Percentiles rank a stretch among this genome's conserved stretches.
These are phyloP conservation scores for Sminthurides aquaticus DNA, from an alignment of 2,888 invertebrate species.

Conservation along the genomic window DNA sequence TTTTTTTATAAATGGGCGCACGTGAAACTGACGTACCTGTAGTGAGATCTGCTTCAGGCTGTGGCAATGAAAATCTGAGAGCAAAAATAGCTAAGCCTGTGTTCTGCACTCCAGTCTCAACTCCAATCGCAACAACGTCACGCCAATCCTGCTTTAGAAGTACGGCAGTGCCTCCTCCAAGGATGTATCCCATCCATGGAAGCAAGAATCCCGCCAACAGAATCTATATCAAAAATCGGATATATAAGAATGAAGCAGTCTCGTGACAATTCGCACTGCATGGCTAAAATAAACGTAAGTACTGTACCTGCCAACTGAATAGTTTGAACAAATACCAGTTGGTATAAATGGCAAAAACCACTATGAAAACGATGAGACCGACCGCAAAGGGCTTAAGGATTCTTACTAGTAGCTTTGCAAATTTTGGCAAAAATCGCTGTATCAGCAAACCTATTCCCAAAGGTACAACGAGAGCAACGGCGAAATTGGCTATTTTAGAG, in stretches of 20 bases:
- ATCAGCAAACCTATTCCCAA: conserved; percentile 60
- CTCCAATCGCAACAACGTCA: conserved; percentile 77
- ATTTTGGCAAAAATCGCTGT: conserved; percentile 60
- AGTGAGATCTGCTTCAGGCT: conserved; percentile 81
- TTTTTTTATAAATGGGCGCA: background rate
- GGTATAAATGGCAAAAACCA: conserved; percentile 78
- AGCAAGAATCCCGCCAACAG: conserved; percentile 68
- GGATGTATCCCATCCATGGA: conserved; percentile 71
- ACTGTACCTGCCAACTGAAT: conserved; percentile 74
- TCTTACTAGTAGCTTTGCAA: conserved; percentile 64
- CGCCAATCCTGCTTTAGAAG: conserved; percentile 56
- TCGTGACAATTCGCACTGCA: background rate
- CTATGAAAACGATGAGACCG: conserved; percentile 69
- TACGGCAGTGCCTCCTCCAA: conserved; percentile 60
- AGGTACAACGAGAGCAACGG: conserved; percentile 69
- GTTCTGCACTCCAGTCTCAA: conserved; percentile 90
- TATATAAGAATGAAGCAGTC: background rate
- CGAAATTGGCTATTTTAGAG: conserved; percentile 63
- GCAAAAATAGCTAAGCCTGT: conserved; percentile 87
- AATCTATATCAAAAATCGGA: conserved; percentile 55
- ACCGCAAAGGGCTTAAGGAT: conserved; percentile 78
- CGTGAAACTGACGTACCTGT: no score
- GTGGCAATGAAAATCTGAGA: conserved; percentile 67
- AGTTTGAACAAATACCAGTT: conserved; percentile 81
- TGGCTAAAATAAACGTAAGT: background rate